phyloP scores from a whole-genome alignment of 2,888 invertebrate genomes.

The Diarsia mendica region DNA sequence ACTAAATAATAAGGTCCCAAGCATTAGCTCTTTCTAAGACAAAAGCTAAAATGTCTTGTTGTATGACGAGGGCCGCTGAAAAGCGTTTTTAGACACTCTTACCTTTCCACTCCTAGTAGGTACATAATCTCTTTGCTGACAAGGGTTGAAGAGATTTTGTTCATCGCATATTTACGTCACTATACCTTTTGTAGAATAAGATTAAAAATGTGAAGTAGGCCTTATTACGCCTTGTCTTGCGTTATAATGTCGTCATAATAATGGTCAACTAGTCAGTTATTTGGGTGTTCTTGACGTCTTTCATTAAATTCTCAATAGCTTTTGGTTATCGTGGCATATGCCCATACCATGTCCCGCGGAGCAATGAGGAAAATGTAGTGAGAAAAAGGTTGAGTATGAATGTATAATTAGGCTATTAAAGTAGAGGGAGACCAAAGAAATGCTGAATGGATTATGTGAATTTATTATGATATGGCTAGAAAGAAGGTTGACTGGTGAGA shows the following conservation, averaged over 20 bases:
- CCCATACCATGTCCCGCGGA: too few species aligned
- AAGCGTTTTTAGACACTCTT: conserved; percentile 3
- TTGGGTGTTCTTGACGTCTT: background rate
- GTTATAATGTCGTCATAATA: background rate
- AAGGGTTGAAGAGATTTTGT: conserved; percentile 1
- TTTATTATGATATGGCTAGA: too few species aligned
- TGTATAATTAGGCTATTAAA: too few species aligned
- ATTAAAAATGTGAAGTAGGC: conserved; percentile 10
- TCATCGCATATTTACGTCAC: background rate
- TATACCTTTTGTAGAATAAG: conserved; percentile 2
- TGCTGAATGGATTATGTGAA: too few species aligned
- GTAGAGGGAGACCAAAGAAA: too few species aligned
- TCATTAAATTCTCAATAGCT: background rate
- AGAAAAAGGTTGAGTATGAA: too few species aligned
- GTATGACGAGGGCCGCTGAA: background rate
- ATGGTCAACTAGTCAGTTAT: background rate
- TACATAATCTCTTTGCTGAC: conserved; percentile 19
- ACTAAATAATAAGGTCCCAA: too few species aligned
- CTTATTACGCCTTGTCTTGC: background rate
- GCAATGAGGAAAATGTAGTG: too few species aligned
- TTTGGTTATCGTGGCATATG: too few species aligned
- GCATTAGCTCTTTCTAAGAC: background rate
- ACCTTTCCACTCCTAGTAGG: conserved; percentile 30
- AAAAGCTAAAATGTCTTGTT: background rate
- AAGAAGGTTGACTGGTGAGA: too few species aligned